Base-by-base conservation (phyloP, 2,113 vertebrate genomes). In the Chaetodon auriga region DNA sequence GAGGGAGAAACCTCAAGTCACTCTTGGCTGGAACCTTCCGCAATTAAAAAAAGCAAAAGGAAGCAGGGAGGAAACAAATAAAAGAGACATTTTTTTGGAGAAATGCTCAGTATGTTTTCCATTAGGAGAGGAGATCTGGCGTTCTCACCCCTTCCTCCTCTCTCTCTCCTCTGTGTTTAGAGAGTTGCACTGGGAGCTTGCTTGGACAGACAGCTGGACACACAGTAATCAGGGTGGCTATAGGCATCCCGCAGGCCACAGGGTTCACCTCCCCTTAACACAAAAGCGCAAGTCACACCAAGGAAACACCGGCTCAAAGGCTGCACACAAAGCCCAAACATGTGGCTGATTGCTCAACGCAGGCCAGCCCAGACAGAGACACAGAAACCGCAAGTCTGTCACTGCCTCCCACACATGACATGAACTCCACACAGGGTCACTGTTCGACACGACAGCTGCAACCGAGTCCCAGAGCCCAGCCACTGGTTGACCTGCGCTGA, bases 391-490 rank as follows among this genome's bases (percentile, higher is more conserved):
- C 94, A 85, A 84, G 83, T 87, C 90, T 86, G 87, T 91, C 86
- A 80, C 88, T 79, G 87, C 84, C 88, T 89, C 91, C 87, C 83
- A 89, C 90, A 79, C 87, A 84, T 83, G 83, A 89, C 89, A 77
- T 87, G 83, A 94, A 91, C 90, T 91, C 90, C 90, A 84, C 75
- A 64, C 77, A 64, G 91, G 94, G 92, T 94, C 94, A 92, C 65
- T 30, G 83, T 66, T 79, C 45, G 18, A 86, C 89, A 82, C 45
- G 51, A 87, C 90, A 92, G 92, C 91, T 94, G 92, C 86, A 53
- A 19, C 87, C 12, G 68, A 83, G 88, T 81, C 58, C 65, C 78
- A 0, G 78, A 77, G 84, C 64, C 3, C 80, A 13, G 87, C 82
- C 74, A 49, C 72, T 53, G 80, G 19, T 38, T 77, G 81, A 83